These are phyloP conservation scores for Cephus pulcher DNA, from an alignment of 2,888 invertebrate species.

Conservation along the genomic window DNA sequence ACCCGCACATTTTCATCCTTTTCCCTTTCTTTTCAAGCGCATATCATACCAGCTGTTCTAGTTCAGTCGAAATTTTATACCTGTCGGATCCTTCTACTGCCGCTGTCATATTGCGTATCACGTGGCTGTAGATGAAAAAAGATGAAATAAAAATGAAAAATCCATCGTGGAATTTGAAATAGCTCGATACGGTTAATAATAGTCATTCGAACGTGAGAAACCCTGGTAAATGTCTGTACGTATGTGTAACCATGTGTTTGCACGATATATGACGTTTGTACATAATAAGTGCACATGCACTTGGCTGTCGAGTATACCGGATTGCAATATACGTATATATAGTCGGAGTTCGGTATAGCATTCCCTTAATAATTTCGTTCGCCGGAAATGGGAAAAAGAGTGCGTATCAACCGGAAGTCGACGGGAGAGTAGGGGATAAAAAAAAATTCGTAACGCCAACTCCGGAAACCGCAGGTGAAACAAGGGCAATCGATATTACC, in stretches of 20 bases:
- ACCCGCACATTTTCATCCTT: background rate
- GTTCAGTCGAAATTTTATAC: background rate
- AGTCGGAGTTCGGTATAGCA: background rate
- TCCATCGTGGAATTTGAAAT: background rate
- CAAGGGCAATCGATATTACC: constrained; percentile 18
- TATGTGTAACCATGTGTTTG: background rate
- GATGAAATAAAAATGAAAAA: background rate
- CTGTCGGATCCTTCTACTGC: background rate
- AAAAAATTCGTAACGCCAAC: constrained; percentile 13
- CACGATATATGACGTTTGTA: background rate
- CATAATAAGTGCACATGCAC: background rate
- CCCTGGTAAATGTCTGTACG: background rate
- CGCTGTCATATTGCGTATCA: background rate
- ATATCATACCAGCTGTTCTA: background rate
- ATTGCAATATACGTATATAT: background rate
- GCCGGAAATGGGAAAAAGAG: constrained; percentile 21
- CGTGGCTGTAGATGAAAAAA: background rate
- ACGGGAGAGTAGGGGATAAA: background rate
- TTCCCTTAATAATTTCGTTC: constrained; percentile 33
- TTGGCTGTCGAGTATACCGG: background rate
- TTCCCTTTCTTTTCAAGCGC: background rate
- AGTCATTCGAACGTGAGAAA: background rate
- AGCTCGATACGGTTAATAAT: background rate
- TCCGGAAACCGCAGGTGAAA: constrained; percentile 36
- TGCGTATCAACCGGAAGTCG: constrained; percentile 22